A percentile compares a stretch with the other conserved stretches of the same genome.
Conservation (phyloP, 2,113 vertebrate species). For the Lampris megalopsis region DNA sequence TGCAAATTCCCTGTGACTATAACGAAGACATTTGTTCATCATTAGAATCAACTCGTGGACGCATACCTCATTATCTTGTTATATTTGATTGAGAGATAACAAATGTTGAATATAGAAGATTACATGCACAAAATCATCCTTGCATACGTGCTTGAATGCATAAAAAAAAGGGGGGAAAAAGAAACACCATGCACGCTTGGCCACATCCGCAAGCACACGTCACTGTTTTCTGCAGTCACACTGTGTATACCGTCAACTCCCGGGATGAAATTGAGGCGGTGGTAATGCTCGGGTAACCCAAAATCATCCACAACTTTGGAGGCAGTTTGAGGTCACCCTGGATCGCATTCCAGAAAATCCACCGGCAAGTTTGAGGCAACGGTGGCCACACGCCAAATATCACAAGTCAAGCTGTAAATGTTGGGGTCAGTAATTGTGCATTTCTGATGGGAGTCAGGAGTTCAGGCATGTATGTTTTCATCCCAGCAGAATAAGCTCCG, state of each 20-base stretch:
- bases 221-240: neutral
- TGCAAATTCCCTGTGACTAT: too few relatives aligned
- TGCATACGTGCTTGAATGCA: too few relatives aligned
- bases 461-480: neutral
- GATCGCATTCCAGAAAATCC: neutral
- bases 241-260: neutral
- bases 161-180: too few relatives aligned
- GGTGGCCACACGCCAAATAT: neutral
- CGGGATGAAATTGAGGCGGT: neutral
- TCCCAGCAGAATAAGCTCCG: too few relatives aligned
- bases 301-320: slow-evolving; percentile 3
- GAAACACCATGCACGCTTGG: neutral
- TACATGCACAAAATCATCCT: too few relatives aligned
- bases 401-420: neutral
- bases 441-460: neutral
- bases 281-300: neutral
- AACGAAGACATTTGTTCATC: too few relatives aligned
- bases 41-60: too few relatives aligned
- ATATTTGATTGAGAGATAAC: too few relatives aligned
- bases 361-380: neutral
- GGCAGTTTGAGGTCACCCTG: neutral
- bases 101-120: too few relatives aligned
- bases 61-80: too few relatives aligned
- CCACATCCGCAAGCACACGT: neutral
- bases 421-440: slow-evolving; percentile 2